Evolutionary conservation across 2,888 invertebrate genomes (phyloP), one percentile per base, ranked within the genome.

Genomic region (Vandiemenella viatica): DNA sequence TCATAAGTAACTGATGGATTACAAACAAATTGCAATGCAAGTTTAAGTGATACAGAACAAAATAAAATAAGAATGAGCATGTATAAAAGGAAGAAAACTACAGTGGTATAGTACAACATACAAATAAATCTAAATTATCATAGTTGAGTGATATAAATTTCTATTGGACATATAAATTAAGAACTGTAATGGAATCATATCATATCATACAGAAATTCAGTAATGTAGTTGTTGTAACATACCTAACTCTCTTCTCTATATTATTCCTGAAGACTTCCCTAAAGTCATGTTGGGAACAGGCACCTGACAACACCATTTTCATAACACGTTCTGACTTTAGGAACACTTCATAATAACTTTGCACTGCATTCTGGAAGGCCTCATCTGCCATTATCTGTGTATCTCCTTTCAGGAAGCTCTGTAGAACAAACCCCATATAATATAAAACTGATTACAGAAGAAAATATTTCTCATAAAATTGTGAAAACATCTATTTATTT

Each of bases 321-420:
- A 84, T 76, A 41, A 97, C 91, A 56, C 98, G 76, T 65, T 98
- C 98, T 26, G 95, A 96, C 67, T 92, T 92, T 40, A 99, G 76
- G 71, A 98, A 98, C 54, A 96, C 91, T 66, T 93, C 93, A 64
- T 79, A 83, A 70, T 90, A 91, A 61, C 89, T 92, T 68, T 96
- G 93, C 48, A 98, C 91, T 32, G 97, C 97, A 68, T 97, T 97
- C 65, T 91, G 95, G 69, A 99, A 98, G 48, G 98, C 98, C 68
- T 95, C 95, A 65, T 95, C 95, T 8, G 93, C 90, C 71, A 92
- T 80, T 61, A 95, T 95, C 69, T 91, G 91, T n/a, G 95, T 95
- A 69, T 98, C 97, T 43, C 97, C 97, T 71, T 91, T 95, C 53
- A 98, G 75, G 68, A 92, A 97, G 63, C 85, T 81, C 88, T 88